Evolutionary conservation across 2,113 vertebrate species (phyloP), one percentile per base, ranked within the genome.

Genomic region (Cryptotis parvus): DNA sequence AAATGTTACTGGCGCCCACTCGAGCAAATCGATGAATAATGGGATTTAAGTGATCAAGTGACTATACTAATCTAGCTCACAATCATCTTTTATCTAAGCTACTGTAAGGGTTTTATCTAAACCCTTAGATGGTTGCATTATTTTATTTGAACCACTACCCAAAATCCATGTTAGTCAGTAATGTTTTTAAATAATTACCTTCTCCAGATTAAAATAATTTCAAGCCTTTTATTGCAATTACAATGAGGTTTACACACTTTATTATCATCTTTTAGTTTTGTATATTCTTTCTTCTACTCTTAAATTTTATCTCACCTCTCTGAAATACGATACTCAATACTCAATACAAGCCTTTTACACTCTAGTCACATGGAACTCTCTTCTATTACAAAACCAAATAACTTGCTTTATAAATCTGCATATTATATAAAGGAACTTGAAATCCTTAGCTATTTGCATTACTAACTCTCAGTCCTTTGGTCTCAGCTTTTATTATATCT

Each of bases 381-480:
- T 12, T 49, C 35, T 83, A 6, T 39, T 87, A 86, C 24, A 79
- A 86, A 15, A 70, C 69, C 18, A 49, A 91, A 10, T 10, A 81
- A 41, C 68, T 10, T 78, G 20, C 15, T 68, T 66, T 63, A 73
- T 14, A 12, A 20, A 52, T 31, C 82, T 87, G 55, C 84, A 73
- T n/a, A 81, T 4, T 66, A 27, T 43, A 18, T 92, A 70, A 89
- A 29, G 55, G n/a, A 2, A 4, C 52, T 69, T 2, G 58, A 75
- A 66, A 65, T 14, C 10, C 37, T 72, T 75, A 89, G 68, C 5
- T 79, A 27, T 84, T 86, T 76, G 29, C 12, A 92, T 84, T 49
- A 81, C n/a, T 81, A 84, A 27, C 3, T 61, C 63, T 69, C n/a
- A 61, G n/a, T 65, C 39, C 27, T 65, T 24, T 90, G 45, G 14